A percentile compares a stretch with the other conserved stretches of the same genome.
phyloP scores from a whole-genome alignment of 2,113 vertebrate species.

The Gymnarchus niloticus region DNA sequence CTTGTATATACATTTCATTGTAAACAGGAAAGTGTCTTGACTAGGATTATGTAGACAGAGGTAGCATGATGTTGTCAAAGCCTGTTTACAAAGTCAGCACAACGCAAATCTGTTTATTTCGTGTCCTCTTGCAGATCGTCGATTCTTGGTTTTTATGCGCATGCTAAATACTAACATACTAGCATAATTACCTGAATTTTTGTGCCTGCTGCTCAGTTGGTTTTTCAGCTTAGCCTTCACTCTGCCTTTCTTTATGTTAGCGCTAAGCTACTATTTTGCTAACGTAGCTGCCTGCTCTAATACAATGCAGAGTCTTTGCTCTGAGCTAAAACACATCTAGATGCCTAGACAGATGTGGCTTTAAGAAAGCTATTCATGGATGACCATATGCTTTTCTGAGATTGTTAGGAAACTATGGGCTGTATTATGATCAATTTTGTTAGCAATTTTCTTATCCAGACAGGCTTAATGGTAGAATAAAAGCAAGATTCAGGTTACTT shows the following conservation, averaged over 20 bases:
- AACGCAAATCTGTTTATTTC: not conserved
- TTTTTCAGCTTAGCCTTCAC: not conserved
- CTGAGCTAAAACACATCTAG: conserved; percentile 4
- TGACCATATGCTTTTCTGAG: not conserved
- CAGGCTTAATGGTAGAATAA: not conserved
- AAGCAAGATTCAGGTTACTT: not conserved
- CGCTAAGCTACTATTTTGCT: not conserved
- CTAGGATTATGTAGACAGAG: not conserved
- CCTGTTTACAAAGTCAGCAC: conserved; percentile 7
- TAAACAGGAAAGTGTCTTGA: not conserved
- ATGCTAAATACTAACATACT: not conserved
- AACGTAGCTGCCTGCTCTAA: not conserved
- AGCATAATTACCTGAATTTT: not conserved
- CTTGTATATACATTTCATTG: not conserved
- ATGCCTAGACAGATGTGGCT: conserved; percentile 16
- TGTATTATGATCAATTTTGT: conserved; percentile 14
- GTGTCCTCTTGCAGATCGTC: not conserved
- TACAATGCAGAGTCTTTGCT: not conserved
- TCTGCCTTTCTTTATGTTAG: not conserved
- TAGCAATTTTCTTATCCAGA: not conserved
- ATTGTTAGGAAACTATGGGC: not conserved
- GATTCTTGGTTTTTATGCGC: not conserved
- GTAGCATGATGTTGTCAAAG: not conserved
- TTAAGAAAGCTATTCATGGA: conserved; percentile 15
- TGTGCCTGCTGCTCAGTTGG: not conserved